Conservation (phyloP, 1,140 invertebrate species). For the Meloidogyne hapla region DNA sequence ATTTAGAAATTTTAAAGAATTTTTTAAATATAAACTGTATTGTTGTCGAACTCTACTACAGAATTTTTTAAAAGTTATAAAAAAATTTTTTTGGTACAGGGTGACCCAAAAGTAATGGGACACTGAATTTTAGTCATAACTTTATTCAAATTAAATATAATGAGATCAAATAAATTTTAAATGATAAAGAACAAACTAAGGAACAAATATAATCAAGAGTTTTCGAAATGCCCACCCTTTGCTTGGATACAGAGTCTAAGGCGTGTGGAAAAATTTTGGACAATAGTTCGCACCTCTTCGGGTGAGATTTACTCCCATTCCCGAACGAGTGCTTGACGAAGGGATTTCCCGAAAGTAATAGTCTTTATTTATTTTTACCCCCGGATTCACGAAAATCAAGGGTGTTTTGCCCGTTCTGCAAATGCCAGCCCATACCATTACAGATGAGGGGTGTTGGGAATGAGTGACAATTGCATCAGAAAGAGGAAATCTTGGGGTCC, state of each 20-base stretch:
- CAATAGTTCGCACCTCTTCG: neutral
- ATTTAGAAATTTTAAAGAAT: too few relatives aligned
- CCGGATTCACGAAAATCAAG: constrained; percentile 30
- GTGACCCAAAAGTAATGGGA: neutral
- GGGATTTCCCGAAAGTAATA: neutral
- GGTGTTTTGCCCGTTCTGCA: constrained; percentile 15
- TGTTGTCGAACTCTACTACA: too few relatives aligned
- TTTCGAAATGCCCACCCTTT: neutral
- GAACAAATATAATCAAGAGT: neutral
- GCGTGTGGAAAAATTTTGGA: neutral
- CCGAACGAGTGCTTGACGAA: neutral
- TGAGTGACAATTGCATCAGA: neutral
- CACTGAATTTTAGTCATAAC: neutral
- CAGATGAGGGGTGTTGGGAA: constrained; percentile 5
- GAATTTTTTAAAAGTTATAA: too few relatives aligned
- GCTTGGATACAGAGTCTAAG: constrained; percentile 12
- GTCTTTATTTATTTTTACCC: constrained; percentile 19
- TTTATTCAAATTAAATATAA: neutral
- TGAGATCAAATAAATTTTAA: neutral
- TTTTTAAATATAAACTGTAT: too few relatives aligned
- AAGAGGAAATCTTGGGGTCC: neutral
- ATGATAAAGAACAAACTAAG: neutral
- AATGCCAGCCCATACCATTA: constrained; percentile 30
- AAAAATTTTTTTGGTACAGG: too few relatives aligned
- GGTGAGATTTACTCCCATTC: neutral